A percentile compares a stretch with the other conserved stretches of the same genome.
phyloP scores from a whole-genome alignment of 2,888 invertebrate species.

The Hirudinaria manillensis region DNA sequence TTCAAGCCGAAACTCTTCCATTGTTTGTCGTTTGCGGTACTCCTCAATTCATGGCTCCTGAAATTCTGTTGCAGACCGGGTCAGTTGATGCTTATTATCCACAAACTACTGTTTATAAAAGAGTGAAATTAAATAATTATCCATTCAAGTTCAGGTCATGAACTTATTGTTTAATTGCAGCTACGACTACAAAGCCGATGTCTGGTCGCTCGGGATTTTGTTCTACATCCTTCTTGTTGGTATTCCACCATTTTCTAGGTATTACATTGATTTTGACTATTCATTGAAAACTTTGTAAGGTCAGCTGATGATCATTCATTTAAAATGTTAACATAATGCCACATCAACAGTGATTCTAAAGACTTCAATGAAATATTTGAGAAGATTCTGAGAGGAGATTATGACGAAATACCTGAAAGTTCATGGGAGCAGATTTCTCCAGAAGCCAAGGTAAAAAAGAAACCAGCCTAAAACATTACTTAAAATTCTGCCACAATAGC shows the following conservation, averaged over 20 bases:
- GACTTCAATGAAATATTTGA: slow-evolving; percentile 95
- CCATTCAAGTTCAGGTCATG: neutral
- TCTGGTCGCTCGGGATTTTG: slow-evolving; percentile 97
- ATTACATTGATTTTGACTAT: neutral
- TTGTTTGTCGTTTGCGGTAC: slow-evolving; percentile 93
- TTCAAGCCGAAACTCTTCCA: slow-evolving; percentile 67
- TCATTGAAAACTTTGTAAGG: neutral
- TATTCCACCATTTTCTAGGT: slow-evolving; percentile 85
- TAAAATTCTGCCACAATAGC: too few species aligned
- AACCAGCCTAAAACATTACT: too few species aligned
- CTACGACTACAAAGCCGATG: slow-evolving; percentile 72
- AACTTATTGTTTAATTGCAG: slow-evolving; percentile 43
- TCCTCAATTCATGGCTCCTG: slow-evolving; percentile 96
- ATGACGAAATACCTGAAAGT: slow-evolving; percentile 80
- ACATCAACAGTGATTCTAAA: slow-evolving; percentile 68
- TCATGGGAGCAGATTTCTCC: slow-evolving; percentile 87
- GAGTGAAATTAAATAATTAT: too few species aligned
- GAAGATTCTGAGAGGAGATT: slow-evolving; percentile 82
- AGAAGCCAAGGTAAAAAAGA: slow-evolving; percentile 44
- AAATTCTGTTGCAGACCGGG: slow-evolving; percentile 89
- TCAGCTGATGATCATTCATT: too few species aligned
- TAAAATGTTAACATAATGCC: neutral
- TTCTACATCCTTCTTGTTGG: slow-evolving; percentile 93
- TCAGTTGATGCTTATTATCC: slow-evolving; percentile 61
- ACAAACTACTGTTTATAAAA: neutral